phyloP scores from a whole-genome alignment of 2,888 invertebrate species.

The Amphipoea lucens region DNA sequence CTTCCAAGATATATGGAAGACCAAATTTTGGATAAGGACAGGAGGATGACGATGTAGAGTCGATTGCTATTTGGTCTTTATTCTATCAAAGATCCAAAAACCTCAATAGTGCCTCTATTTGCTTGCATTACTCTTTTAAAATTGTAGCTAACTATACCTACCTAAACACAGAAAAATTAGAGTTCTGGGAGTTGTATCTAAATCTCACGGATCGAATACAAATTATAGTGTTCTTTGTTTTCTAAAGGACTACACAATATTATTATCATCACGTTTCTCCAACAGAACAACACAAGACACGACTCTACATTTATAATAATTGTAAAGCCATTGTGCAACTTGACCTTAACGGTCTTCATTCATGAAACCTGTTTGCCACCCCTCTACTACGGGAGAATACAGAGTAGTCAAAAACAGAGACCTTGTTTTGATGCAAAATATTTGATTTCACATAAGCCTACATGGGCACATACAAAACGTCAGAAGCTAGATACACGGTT shows the following conservation, averaged over 20 bases:
- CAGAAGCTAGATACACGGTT: neutral
- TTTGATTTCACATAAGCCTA: neutral
- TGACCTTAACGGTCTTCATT: constrained; percentile 56
- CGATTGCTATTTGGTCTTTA: neutral
- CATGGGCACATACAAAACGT: neutral
- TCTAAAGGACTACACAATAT: neutral
- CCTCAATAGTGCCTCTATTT: no score
- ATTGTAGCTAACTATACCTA: neutral
- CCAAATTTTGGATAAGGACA: neutral
- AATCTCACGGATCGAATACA: no score
- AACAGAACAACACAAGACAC: neutral
- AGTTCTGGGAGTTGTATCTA: neutral
- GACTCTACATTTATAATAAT: constrained; percentile 5
- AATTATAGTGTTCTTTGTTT: neutral
- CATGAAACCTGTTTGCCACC: constrained; percentile 65
- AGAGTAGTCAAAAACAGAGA: constrained; percentile 60
- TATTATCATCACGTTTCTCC: constrained; percentile 20
- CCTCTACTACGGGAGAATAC: constrained; percentile 48
- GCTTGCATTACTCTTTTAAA: neutral
- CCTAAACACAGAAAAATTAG: neutral
- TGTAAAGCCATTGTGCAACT: constrained; percentile 28
- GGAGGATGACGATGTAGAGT: neutral
- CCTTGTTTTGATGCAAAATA: neutral
- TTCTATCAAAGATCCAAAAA: neutral
- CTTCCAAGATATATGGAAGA: neutral